Percentiles rank a stretch among this genome's conserved stretches.
Evolutionary conservation across 1,140 invertebrate genomes (phyloP).

Genomic region (Yoshiicerus persimilis): DNA sequence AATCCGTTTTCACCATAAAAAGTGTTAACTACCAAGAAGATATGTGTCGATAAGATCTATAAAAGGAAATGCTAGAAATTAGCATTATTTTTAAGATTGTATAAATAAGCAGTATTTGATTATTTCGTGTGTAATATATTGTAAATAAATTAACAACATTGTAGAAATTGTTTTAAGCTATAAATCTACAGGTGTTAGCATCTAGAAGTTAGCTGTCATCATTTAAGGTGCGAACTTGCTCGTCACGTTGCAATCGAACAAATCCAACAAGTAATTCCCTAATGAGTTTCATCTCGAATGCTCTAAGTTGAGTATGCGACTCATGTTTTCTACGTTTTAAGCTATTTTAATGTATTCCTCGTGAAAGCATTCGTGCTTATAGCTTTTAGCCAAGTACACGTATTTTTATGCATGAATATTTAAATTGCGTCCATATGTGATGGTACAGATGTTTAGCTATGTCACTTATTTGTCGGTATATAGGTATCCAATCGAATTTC

Average conservation of each 20-base stretch:
- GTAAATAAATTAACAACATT: neutral
- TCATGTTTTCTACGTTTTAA: neutral
- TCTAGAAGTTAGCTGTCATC: neutral
- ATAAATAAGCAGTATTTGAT: neutral
- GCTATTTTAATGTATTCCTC: constrained; percentile 2
- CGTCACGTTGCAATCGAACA: neutral
- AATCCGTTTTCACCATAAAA: too few relatives aligned
- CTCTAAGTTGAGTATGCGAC: neutral
- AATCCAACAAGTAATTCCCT: neutral
- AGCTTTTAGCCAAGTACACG: neutral
- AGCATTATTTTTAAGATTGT: neutral
- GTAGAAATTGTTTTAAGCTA: neutral
- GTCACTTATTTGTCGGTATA: neutral
- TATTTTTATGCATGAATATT: neutral
- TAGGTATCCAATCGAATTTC: neutral
- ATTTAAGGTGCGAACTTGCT: constrained; percentile 11
- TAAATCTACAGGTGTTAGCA: neutral
- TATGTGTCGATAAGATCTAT: too few relatives aligned
- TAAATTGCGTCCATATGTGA: neutral
- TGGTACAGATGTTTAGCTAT: neutral
- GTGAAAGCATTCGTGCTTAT: neutral
- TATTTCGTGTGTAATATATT: neutral
- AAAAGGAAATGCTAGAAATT: too few relatives aligned
- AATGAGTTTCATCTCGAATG: neutral
- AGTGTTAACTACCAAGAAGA: too few relatives aligned